Percentiles rank a stretch among this genome's conserved stretches.
These are phyloP conservation scores for Xestia rhomboidea DNA, from an alignment of 2,888 invertebrate genomes.

Conservation along the genomic window DNA sequence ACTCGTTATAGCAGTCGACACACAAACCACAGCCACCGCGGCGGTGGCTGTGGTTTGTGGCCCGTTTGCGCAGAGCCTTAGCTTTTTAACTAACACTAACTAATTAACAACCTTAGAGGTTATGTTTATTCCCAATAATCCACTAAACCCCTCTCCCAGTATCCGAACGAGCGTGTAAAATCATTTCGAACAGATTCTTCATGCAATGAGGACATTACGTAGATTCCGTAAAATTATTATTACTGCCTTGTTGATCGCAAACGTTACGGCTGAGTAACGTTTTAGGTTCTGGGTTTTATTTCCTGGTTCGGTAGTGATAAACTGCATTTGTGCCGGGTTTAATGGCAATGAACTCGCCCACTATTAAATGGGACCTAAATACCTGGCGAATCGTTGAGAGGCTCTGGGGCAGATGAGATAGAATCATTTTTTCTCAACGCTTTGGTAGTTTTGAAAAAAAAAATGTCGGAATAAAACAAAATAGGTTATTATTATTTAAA, in stretches of 20 bases:
- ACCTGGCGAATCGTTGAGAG: background rate
- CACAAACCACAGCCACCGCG: too few species aligned
- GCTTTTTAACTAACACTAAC: too few species aligned
- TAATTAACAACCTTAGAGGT: too few species aligned
- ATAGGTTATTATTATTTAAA: background rate
- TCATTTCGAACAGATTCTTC: background rate
- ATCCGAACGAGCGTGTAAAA: background rate
- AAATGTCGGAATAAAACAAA: conserved; percentile 33
- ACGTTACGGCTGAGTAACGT: background rate
- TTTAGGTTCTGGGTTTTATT: background rate
- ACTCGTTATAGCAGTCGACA: too few species aligned
- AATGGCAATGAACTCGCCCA: background rate
- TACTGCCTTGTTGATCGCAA: background rate
- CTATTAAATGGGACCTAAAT: background rate
- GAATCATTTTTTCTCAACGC: background rate
- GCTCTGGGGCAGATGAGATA: background rate
- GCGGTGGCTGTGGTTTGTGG: too few species aligned
- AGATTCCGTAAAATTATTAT: background rate
- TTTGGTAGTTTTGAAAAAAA: background rate
- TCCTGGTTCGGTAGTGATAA: background rate
- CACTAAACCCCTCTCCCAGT: too few species aligned
- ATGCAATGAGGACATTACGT: background rate
- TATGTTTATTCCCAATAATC: too few species aligned
- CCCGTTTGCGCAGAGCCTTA: too few species aligned
- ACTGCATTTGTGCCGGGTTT: background rate